These are phyloP conservation scores for Hormaphis cornu DNA, from an alignment of 1,140 invertebrate species.

Conservation along the genomic window DNA sequence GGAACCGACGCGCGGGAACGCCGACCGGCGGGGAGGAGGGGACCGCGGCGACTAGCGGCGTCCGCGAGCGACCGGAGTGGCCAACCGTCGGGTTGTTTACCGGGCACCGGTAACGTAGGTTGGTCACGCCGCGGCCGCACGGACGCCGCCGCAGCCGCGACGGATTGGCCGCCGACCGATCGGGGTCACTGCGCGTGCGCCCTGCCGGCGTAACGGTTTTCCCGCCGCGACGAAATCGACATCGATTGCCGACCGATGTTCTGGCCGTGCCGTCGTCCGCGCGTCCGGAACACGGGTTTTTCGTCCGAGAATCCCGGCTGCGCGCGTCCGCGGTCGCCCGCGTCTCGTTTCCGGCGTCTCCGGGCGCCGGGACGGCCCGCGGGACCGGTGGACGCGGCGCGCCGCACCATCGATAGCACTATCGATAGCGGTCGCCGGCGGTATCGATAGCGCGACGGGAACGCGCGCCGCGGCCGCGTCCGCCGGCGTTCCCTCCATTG, in stretches of 20 bases:
- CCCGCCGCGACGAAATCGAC: not conserved
- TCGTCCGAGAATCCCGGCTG: rapidly evolving
- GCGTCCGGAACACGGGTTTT: not conserved
- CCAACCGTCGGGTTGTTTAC: slow-evolving; percentile 1
- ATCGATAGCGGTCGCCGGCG: not conserved
- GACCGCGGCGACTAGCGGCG: not conserved
- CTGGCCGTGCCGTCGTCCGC: rapidly evolving
- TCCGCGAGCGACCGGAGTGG: not conserved
- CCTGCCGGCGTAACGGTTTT: slow-evolving; percentile 14
- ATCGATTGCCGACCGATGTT: slow-evolving; percentile 7
- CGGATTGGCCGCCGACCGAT: slow-evolving; percentile 7
- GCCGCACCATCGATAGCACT: not conserved
- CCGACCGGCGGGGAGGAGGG: not conserved
- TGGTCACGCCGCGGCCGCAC: slow-evolving; percentile 3
- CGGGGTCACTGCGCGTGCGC: slow-evolving; percentile 30
- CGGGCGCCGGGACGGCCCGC: not conserved
- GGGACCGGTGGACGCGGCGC: not conserved
- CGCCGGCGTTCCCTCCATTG: slow-evolving; percentile 28
- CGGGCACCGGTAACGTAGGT: not conserved
- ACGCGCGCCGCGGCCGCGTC: not conserved
- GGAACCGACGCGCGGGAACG: too few relatives aligned
- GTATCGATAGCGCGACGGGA: not conserved
- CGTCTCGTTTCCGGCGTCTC: not conserved
- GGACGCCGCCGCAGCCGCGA: not conserved
- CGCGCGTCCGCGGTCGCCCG: not conserved